These are phyloP conservation scores for Meghimatium bilineatum DNA, from an alignment of 2,888 invertebrate species.

Conservation along the genomic window DNA sequence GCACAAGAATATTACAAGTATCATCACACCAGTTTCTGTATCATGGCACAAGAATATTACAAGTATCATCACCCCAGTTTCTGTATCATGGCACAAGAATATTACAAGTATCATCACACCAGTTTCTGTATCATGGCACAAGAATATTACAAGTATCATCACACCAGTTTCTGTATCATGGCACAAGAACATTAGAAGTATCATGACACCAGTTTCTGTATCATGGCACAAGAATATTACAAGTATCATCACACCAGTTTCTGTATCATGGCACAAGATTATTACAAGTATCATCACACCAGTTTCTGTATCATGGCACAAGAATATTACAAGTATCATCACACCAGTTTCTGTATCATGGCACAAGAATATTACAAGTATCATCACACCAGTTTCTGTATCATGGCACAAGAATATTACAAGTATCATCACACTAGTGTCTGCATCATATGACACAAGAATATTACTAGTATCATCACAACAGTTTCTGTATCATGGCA, in stretches of 20 bases:
- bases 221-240: too few relatives aligned
- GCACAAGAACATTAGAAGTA: too few relatives aligned
- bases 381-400: constrained; percentile 82
- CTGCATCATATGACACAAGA: too few relatives aligned
- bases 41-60: too few relatives aligned
- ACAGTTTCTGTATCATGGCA: constrained; percentile 77
- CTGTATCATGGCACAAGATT: too few relatives aligned
- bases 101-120: constrained; percentile 90
- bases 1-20: too few relatives aligned
- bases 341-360: constrained; percentile 81
- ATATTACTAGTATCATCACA: constrained; percentile 90
- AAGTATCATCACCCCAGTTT: constrained; percentile 86
- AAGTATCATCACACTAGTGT: constrained; percentile 86
- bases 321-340: constrained; percentile 88
- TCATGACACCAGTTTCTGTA: constrained; percentile 82
- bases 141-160: constrained; percentile 88
- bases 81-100: too few relatives aligned
- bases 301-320: constrained; percentile 51
- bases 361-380: too few relatives aligned
- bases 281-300: constrained; percentile 90
- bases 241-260: constrained; percentile 86
- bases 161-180: constrained; percentile 81
- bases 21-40: constrained; percentile 82
- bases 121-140: constrained; percentile 51
- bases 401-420: too few relatives aligned